Base-by-base conservation (phyloP, 2,888 invertebrate species). In the Teleiodes luculella region DNA sequence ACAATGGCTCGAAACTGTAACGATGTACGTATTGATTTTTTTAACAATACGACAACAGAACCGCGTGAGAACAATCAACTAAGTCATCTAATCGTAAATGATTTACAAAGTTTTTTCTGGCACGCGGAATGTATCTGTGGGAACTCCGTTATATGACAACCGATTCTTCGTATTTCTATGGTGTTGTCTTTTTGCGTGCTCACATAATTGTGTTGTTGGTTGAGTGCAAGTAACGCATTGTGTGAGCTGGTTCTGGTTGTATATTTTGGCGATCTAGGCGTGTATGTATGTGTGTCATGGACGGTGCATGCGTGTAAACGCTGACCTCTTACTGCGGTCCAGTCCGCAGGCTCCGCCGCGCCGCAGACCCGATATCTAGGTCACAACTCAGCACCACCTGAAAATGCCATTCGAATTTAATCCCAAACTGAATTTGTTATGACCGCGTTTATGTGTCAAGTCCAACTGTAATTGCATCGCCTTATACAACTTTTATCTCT, bases 271-370 rank as follows among this genome's bases (percentile, higher is more conserved):
- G 18, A 43, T 18, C 28, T 48, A 11, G 35, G 6, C 35, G 13
- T 10, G 13, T 16, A 8, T 61, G 68, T 75, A 77, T 78, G 65
- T 62, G 64, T 76, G 76, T 80, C 77, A 75, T 60, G 74, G 49
- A 58, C 64, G 58, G 63, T 63, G 64, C 63, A 67, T 67, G 66
- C 58, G 67, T 63, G 65, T 66, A 67, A 69, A 66, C 55, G 71
- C 64, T 76, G 80, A 79, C 83, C 83, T 83, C 78, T 73, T 67
- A 60, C 59, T 66, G 71, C 74, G 68, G 67, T 70, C 76, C 74
- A 68, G 67, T 69, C 76, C 74, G 78, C 80, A 80, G 82, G 69
- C 79, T 79, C 79, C 74, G 72, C 2, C 13, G n/a, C n/a, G 39
- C 39, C 69, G 72, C 76, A 73, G 69, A 52, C 66, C 66, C 68